Base-by-base conservation (phyloP, 2,888 invertebrate genomes). In the Deilephila elpenor region DNA sequence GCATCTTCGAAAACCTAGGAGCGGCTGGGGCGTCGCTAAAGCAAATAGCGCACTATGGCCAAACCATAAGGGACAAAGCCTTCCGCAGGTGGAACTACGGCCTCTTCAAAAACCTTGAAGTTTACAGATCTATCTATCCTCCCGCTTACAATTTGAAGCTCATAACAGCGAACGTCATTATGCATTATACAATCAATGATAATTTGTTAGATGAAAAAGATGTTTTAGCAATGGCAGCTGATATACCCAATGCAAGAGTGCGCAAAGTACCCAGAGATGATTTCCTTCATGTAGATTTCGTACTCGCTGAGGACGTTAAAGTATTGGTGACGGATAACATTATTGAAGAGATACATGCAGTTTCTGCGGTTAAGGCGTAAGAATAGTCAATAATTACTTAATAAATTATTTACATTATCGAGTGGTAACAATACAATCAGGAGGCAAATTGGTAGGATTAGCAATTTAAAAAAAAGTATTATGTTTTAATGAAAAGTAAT, bases 21-120 rank as follows among this genome's bases (percentile, higher is more conserved):
- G 71, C 75, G 17, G 78, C 81, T 0, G 92, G 93, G 1, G 90
- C 87, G 17, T 78, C 92, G 0, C 32, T 91, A 0, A 93, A 92
- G 74, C 92, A 92, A 82, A 56, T 89, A 0, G 92, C 88, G 0
- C 92, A 92, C 76, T 93, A 83, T 73, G 92, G 92, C 0, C 93
- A 93, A 78, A 92, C 91, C 74, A 85, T 93, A 19, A 83, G 88
- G 70, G 89, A 88, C 74, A 84, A 81, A 76, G 59, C 75, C 1
- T 93, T 93, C 80, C 82, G 88, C 14, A 80, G 89, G 37, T 93
- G 88, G 86, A 80, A 89, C 62, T 87, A 83, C 70, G 90, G 89
- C 6, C 0, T 73, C 0, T 6, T 78, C 7, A 75, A 56, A n/a
- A 93, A 93, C 73, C 5, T 83, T 1, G 25, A 73, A 5, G 70